These are phyloP conservation scores for Cochlearius cochlearius DNA, from an alignment of 2,113 vertebrate genomes.

Conservation along the genomic window DNA sequence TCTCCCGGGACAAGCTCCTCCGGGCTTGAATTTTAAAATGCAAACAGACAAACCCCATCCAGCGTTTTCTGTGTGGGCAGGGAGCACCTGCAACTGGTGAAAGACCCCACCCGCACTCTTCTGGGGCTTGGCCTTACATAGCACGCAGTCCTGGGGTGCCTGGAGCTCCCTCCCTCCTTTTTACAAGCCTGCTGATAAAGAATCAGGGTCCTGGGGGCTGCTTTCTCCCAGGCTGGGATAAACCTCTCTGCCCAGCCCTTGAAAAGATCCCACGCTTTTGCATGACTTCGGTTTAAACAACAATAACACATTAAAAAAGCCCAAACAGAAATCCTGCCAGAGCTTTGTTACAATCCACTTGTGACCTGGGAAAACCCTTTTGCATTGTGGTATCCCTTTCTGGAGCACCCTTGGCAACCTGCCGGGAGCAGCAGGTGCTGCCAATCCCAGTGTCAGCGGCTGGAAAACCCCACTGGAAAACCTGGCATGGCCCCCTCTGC, in stretches of 20 bases:
- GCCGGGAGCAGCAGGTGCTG: background rate
- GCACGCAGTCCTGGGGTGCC: background rate
- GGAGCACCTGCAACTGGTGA: background rate
- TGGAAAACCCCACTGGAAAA: background rate
- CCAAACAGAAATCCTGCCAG: background rate
- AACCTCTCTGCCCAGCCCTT: background rate
- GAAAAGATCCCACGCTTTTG: background rate
- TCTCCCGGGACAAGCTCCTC: background rate
- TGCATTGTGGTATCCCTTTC: background rate
- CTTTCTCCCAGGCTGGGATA: background rate
- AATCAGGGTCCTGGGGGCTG: background rate
- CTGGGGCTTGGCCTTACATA: background rate
- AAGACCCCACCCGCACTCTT: background rate
- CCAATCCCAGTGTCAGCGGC: rapidly evolving
- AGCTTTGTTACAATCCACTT: background rate
- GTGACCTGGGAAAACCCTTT: background rate
- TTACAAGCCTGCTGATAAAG: background rate
- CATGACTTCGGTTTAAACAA: background rate
- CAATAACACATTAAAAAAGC: background rate
- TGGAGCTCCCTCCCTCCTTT: background rate
- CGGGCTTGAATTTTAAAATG: background rate
- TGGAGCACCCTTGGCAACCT: background rate
- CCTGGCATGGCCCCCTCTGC: background rate
- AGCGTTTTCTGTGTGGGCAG: background rate
- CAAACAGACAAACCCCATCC: background rate